Conservation (phyloP, 1,140 invertebrate genomes). For the Drosophila nigromelanica region DNA sequence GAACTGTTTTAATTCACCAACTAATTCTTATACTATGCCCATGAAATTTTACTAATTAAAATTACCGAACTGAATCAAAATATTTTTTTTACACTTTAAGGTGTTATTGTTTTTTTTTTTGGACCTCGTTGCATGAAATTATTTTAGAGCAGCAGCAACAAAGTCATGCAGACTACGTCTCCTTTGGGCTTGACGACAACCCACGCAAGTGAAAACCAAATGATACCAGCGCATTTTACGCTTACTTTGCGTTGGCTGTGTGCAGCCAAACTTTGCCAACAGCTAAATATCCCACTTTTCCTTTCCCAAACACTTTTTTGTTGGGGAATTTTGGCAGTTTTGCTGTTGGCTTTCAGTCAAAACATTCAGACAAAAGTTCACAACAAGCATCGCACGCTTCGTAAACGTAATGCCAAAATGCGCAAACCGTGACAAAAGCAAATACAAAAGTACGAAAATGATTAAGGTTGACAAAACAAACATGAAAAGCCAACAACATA, state of each 20-base stretch:
- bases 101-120: not conserved
- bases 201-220: slow-evolving; percentile 18
- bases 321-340: slow-evolving; percentile 26
- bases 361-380: slow-evolving; percentile 35
- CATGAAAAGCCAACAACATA: not conserved
- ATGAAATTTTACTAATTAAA: too few relatives aligned
- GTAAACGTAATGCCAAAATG: slow-evolving; percentile 64
- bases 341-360: slow-evolving; percentile 32
- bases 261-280: slow-evolving; percentile 22
- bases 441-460: slow-evolving; percentile 18
- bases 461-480: too few relatives aligned
- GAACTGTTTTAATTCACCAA: too few relatives aligned
- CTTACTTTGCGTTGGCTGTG: slow-evolving; percentile 37
- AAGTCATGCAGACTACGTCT: too few relatives aligned
- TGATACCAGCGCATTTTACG: slow-evolving; percentile 47
- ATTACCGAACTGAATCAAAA: too few relatives aligned
- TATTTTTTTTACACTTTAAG: slow-evolving; percentile 2
- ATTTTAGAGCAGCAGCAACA: too few relatives aligned
- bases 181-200: not conserved
- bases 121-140: too few relatives aligned
- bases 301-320: not conserved
- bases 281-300: not conserved
- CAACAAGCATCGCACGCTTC: slow-evolving; percentile 31
- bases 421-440: slow-evolving; percentile 40
- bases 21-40: too few relatives aligned